These are phyloP conservation scores for Clarias fuscus DNA, from an alignment of 2,797 vertebrate genomes.

Conservation along the genomic window DNA sequence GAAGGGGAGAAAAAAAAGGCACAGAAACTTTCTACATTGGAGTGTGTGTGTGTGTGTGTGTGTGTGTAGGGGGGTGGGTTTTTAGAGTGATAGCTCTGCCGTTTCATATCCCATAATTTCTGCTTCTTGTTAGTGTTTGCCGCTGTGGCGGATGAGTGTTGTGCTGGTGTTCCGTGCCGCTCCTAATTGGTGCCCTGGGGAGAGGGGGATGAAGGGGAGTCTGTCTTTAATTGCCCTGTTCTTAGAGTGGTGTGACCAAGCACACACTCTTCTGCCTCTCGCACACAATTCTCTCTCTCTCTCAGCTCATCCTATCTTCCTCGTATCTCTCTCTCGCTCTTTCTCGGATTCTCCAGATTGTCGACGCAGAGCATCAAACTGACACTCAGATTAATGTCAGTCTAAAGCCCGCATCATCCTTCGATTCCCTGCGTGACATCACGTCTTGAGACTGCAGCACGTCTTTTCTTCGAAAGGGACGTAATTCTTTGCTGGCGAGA, in stretches of 20 bases:
- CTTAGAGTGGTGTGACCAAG: constrained; percentile 57
- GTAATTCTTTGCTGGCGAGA: constrained; percentile 29
- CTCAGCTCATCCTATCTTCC: constrained; percentile 27
- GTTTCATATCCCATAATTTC: constrained; percentile 62
- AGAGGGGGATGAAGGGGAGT: constrained; percentile 57
- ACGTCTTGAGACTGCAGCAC: constrained; percentile 42
- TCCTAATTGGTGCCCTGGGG: constrained; percentile 63
- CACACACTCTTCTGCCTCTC: constrained; percentile 51
- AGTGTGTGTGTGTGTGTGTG: neutral
- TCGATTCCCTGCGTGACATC: constrained; percentile 49
- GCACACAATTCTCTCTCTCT: constrained; percentile 26
- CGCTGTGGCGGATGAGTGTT: constrained; percentile 58
- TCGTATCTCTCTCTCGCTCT: constrained; percentile 30
- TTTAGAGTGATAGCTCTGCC: constrained; percentile 53
- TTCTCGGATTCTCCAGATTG: constrained; percentile 45
- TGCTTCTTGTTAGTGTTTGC: constrained; percentile 61
- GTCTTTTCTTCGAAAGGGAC: constrained; percentile 22
- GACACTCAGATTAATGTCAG: constrained; percentile 57
- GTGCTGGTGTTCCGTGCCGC: constrained; percentile 56
- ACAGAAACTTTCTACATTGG: constrained; percentile 51
- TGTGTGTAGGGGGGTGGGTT: neutral
- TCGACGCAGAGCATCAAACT: constrained; percentile 49
- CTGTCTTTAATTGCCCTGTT: constrained; percentile 60
- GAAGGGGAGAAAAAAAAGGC: constrained; percentile 4
- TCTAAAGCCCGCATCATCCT: constrained; percentile 44